Evolutionary conservation across 2,797 vertebrate species (phyloP).

Genomic region (Leucoraja ocellata): DNA sequence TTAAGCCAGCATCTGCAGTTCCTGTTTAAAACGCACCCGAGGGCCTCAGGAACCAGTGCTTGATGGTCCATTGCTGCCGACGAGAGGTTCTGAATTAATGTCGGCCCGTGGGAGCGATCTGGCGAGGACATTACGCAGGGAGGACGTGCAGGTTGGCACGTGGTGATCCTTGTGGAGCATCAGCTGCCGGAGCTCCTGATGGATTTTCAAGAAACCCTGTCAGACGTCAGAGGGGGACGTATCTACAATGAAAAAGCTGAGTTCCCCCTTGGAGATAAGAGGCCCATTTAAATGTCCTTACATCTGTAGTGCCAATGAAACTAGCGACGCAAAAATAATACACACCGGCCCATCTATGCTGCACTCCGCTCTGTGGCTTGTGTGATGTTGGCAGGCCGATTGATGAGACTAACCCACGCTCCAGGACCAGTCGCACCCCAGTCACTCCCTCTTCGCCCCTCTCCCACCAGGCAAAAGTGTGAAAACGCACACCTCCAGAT

Average conservation of each 20-base stretch:
- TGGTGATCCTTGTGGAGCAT: neutral
- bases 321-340: neutral
- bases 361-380: neutral
- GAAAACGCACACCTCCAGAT: no score
- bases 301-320: neutral
- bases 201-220: neutral
- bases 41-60: neutral
- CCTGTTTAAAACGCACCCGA: neutral
- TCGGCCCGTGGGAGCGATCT: neutral
- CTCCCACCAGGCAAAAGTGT: no score
- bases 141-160: neutral
- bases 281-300: neutral
- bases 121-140: neutral
- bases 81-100: no score
- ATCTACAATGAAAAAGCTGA: neutral
- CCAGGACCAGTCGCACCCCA: no score
- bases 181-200: neutral
- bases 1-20: no score
- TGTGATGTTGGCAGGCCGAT: no score
- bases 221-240: neutral
- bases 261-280: neutral
- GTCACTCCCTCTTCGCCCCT: no score
- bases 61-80: no score
- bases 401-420: no score
- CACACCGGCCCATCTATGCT: neutral